phyloP scores from a whole-genome alignment of 1,140 invertebrate species.

The Rhynchophorus ferrugineus region DNA sequence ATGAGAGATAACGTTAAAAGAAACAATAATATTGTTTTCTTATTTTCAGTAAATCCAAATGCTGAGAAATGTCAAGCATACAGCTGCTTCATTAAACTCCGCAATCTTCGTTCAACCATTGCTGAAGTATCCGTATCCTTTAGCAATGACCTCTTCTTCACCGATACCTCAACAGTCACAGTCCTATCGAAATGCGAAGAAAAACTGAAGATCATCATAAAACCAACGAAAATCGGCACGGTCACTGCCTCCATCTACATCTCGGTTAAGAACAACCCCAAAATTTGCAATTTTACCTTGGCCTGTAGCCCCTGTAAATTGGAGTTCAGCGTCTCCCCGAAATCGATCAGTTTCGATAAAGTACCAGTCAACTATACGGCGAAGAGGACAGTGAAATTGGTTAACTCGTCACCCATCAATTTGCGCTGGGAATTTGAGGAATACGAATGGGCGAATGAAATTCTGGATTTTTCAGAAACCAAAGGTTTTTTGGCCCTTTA shows the following conservation, averaged over 20 bases:
- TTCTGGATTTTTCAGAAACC: conserved; percentile 22
- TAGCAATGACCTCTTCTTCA: conserved; percentile 4
- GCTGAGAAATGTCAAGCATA: conserved; percentile 1
- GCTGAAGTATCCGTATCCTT: background rate
- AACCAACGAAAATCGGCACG: conserved; percentile 17
- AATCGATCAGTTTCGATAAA: conserved; percentile 29
- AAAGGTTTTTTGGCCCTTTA: conserved; percentile 23
- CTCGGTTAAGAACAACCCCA: conserved; percentile 33
- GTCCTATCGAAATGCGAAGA: conserved; percentile 19
- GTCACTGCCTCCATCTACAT: conserved; percentile 21
- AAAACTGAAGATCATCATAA: conserved; percentile 19
- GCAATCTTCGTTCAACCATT: background rate
- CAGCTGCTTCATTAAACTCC: background rate
- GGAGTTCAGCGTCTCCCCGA: conserved; percentile 26
- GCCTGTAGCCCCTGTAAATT: conserved; percentile 20
- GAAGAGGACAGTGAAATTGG: conserved; percentile 22
- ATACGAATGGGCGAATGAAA: conserved; percentile 7
- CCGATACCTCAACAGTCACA: background rate
- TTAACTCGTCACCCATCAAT: conserved; percentile 27
- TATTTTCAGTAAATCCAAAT: background rate
- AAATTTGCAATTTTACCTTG: conserved; percentile 24
- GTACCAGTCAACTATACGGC: conserved; percentile 21
- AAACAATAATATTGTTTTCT: too few species aligned
- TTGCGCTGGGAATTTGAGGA: conserved; percentile 28
- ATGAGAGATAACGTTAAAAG: too few species aligned